Evolutionary conservation across 2,113 vertebrate genomes (phyloP).

Genomic region (Eonycteris spelaea): DNA sequence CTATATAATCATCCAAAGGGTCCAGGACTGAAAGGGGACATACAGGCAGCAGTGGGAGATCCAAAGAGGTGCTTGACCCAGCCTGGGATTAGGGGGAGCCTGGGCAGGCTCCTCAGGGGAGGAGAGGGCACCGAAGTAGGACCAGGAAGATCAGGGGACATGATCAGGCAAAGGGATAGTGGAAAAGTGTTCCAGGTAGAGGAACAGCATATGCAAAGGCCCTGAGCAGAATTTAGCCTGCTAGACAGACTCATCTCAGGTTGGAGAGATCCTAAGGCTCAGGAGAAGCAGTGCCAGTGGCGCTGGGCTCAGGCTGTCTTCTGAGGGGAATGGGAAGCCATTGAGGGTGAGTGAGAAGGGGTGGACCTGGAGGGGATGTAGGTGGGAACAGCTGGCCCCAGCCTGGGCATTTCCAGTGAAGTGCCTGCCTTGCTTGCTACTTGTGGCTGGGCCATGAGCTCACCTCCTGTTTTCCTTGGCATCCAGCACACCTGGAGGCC

Average conservation of each 20-base stretch:
- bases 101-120: neutral
- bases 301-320: neutral
- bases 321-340: neutral
- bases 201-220: neutral
- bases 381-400: neutral
- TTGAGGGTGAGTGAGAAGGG: neutral
- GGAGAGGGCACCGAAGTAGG: neutral
- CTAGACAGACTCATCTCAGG: neutral
- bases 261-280: neutral
- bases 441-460: slow-evolving; percentile 1
- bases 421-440: neutral
- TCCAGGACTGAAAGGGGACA: neutral
- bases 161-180: neutral
- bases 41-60: neutral
- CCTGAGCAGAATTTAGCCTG: neutral
- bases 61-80: neutral
- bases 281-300: neutral
- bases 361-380: neutral
- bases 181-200: neutral
- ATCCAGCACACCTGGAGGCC: neutral
- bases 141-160: neutral
- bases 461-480: slow-evolving; percentile 74
- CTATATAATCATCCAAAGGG: neutral
- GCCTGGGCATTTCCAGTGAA: neutral
- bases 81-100: neutral